Percentiles rank a stretch among this genome's conserved stretches.
Conservation (phyloP, 2,113 vertebrate genomes). For the Centrocercus urophasianus region DNA sequence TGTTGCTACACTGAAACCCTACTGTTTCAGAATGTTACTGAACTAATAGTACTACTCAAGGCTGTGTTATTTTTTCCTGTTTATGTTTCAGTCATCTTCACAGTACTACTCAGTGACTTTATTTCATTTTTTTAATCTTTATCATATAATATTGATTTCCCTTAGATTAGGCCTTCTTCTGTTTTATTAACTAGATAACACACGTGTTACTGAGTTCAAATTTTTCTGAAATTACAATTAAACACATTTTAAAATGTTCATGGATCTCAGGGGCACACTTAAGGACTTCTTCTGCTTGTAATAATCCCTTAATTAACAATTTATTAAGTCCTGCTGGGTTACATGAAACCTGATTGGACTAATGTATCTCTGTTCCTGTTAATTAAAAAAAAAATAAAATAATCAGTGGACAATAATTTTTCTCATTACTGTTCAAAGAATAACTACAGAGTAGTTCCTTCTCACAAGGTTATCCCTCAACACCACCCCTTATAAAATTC, state of each 20-base stretch:
- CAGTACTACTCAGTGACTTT: not conserved
- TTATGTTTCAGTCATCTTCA: not conserved
- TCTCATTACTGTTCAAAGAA: not conserved
- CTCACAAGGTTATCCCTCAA: not conserved
- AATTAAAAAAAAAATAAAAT: not conserved
- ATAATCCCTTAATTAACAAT: not conserved
- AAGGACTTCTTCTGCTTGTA: not conserved
- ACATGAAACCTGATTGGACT: not conserved
- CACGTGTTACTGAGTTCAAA: not conserved
- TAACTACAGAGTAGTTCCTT: not conserved
- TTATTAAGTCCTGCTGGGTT: not conserved
- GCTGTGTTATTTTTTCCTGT: not conserved
- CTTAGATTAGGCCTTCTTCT: not conserved
- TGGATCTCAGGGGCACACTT: not conserved
- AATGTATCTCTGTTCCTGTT: too few relatives aligned
- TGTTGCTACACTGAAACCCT: not conserved
- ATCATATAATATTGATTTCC: not conserved
- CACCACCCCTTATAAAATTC: not conserved
- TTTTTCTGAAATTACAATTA: not conserved
- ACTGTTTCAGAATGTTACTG: not conserved
- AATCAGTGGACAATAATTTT: not conserved
- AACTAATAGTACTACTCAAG: not conserved
- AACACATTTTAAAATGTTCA: not conserved
- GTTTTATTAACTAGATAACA: not conserved
- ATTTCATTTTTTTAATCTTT: not conserved